These are phyloP conservation scores for Parnassius apollo DNA, from an alignment of 2,888 invertebrate genomes.

Conservation along the genomic window DNA sequence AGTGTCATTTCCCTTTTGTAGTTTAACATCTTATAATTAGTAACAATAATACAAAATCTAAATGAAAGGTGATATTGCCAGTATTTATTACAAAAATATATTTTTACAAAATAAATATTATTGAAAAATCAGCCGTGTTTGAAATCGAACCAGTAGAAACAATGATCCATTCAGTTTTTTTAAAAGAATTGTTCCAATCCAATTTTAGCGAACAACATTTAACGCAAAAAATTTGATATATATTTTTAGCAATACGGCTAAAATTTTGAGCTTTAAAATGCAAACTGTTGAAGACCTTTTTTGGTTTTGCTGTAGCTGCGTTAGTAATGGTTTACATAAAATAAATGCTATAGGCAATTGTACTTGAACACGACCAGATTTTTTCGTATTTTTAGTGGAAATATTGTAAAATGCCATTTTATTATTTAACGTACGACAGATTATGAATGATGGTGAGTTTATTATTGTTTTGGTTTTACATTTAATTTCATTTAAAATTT, in stretches of 20 bases:
- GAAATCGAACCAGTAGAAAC: slow-evolving; percentile 22
- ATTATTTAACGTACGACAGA: too few relatives aligned
- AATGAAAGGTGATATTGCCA: too few relatives aligned
- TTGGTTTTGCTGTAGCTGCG: slow-evolving; percentile 1
- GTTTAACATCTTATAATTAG: too few relatives aligned
- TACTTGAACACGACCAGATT: slow-evolving; percentile 1
- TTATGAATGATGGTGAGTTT: too few relatives aligned
- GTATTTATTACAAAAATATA: too few relatives aligned
- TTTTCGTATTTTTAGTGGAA: not conserved
- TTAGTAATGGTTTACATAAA: slow-evolving; percentile 1
- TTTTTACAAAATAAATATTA: not conserved
- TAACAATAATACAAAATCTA: too few relatives aligned
- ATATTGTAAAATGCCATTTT: too few relatives aligned
- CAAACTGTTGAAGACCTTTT: slow-evolving; percentile 13
- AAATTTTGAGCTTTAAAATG: slow-evolving; percentile 9
- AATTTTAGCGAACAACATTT: slow-evolving; percentile 13
- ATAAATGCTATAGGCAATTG: slow-evolving; percentile 6
- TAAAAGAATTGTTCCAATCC: slow-evolving; percentile 9
- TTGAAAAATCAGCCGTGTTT: slow-evolving; percentile 13
- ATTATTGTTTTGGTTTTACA: too few relatives aligned
- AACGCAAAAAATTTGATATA: not conserved
- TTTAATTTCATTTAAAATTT: too few relatives aligned
- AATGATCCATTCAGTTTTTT: slow-evolving; percentile 25
- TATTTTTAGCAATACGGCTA: slow-evolving; percentile 3
- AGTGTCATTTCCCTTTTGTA: too few relatives aligned